These are phyloP conservation scores for Macrostomum cliftonense DNA, from an alignment of 2,888 invertebrate genomes.

Conservation along the genomic window DNA sequence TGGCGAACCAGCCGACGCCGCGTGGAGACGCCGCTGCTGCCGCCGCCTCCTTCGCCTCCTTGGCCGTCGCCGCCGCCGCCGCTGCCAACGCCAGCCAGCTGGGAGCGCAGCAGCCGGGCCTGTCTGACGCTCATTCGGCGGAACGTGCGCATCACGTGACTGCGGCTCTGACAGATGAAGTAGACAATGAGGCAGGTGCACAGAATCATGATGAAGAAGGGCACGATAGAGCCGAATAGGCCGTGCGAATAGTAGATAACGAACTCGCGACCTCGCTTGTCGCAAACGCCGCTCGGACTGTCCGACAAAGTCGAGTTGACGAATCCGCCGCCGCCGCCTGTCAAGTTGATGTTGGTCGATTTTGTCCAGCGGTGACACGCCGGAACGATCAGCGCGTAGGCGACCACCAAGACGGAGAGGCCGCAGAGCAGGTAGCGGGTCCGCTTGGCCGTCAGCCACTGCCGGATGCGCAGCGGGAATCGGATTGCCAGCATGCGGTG, in stretches of 20 bases:
- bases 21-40: too few species aligned
- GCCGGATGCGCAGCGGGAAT: background rate
- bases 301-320: too few species aligned
- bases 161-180: too few species aligned
- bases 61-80: too few species aligned
- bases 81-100: too few species aligned
- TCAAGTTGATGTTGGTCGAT: too few species aligned
- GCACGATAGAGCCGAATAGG: slow-evolving; percentile 5
- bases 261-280: background rate
- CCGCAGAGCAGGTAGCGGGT: slow-evolving; percentile 1
- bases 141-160: too few species aligned
- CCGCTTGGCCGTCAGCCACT: background rate
- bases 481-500: slow-evolving; percentile 4
- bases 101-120: too few species aligned
- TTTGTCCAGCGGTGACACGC: background rate
- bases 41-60: too few species aligned
- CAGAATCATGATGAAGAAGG: slow-evolving; percentile 3
- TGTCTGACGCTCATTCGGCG: too few species aligned
- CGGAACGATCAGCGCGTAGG: slow-evolving; percentile 1
- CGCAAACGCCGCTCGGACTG: too few species aligned
- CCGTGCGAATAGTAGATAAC: slow-evolving; percentile 4
- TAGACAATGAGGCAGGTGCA: slow-evolving; percentile 1
- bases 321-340: background rate
- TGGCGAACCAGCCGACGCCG: too few species aligned
- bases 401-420: background rate